Evolutionary conservation across 2,113 vertebrate genomes (phyloP), one percentile per base, ranked within the genome.

Genomic region (Xyrauchen texanus): DNA sequence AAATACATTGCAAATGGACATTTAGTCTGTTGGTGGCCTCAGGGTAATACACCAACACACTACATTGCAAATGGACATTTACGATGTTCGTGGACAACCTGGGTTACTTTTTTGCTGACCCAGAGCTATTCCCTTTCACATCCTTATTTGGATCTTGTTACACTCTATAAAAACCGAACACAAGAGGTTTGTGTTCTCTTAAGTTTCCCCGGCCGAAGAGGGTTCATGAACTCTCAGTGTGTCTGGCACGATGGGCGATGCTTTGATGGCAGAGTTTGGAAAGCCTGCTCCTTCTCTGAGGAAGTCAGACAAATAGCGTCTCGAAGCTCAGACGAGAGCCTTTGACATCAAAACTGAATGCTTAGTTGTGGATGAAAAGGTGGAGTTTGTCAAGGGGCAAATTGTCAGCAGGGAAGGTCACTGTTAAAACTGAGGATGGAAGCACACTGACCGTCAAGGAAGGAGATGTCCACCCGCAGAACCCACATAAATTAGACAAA

Each of bases 401-500:
- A 88, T 93, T 6, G 3, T 81, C 46, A 91, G 88, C 86, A 4
- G 91, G 90, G 75, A 94, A 92, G 68, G 88, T 87, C 63, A 93
- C 91, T n/a, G 92, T 88, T 0, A 90, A 93, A 10, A 92, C 90
- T 0, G 89, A 88, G 15, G 85, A 81, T 3, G 92, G 92, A 64
- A 92, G 89, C 86, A 93, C 91, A 0, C 87, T 94, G 78, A 94
- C 89, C 0, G 85, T 93, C 53, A 93, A 93, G 68, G 93, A 94
- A 46, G 77, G 85, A 0, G 89, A 93, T 7, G 80, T 94, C 55
- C 66, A 92, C 79, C 94, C 92, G 51, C 93, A 94, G 87, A 95
- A 95, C 76, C 94, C 94, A 0, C 93, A 94, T 16, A 95, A 94
- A 83, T 95, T 94, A 0, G 94, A 95, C 88, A 93, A 93, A 87